phyloP scores from a whole-genome alignment of 2,888 invertebrate species.

The Tiphia femorata region DNA sequence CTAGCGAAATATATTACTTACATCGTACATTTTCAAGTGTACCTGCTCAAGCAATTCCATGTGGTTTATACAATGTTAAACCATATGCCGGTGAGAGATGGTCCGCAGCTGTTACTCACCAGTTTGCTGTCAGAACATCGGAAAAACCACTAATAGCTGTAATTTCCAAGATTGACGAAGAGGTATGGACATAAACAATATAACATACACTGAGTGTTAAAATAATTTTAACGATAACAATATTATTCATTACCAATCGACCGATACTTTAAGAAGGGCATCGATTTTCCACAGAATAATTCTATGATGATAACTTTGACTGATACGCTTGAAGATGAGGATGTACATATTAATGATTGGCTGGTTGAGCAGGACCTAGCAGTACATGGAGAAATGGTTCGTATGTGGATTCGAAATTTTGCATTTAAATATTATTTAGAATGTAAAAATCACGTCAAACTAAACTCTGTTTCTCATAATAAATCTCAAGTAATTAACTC shows the following conservation, averaged over 20 bases:
- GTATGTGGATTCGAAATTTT: constrained; percentile 54
- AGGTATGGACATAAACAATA: constrained; percentile 38
- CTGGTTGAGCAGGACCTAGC: constrained; percentile 53
- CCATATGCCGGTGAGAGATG: constrained; percentile 47
- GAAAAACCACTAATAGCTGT: constrained; percentile 46
- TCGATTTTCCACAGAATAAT: constrained; percentile 57
- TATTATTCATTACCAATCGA: not conserved
- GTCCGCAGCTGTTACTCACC: constrained; percentile 34
- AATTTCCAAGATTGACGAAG: constrained; percentile 36
- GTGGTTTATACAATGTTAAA: constrained; percentile 54
- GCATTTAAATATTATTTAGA: constrained; percentile 32
- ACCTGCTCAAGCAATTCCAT: constrained; percentile 62
- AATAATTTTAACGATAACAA: not conserved
- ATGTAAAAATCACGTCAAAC: constrained; percentile 6
- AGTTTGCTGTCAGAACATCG: constrained; percentile 39
- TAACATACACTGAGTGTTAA: not conserved
- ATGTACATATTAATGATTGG: constrained; percentile 59
- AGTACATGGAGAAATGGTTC: constrained; percentile 56
- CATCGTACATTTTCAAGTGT: constrained; percentile 54
- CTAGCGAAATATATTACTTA: constrained; percentile 52
- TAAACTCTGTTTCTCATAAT: not conserved
- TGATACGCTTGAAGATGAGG: constrained; percentile 51
- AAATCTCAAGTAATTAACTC: too few species aligned
- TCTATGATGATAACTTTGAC: constrained; percentile 55
- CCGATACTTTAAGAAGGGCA: not conserved